A percentile compares a stretch with the other conserved stretches of the same genome.
These are phyloP conservation scores for Neocloeon triangulifer DNA, from an alignment of 1,140 invertebrate species.

Conservation along the genomic window DNA sequence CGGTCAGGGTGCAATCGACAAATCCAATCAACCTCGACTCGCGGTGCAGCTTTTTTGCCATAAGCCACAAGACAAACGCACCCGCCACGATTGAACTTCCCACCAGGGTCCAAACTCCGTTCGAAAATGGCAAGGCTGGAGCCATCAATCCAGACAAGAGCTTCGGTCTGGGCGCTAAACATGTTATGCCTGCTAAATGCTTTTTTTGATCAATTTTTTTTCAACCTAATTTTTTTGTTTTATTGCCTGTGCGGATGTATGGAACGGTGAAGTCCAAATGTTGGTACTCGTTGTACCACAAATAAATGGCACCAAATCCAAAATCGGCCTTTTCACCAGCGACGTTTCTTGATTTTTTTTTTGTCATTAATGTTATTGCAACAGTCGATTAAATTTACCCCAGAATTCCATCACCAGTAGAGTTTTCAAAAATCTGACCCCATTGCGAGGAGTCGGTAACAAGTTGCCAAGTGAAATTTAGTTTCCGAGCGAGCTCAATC, in stretches of 20 bases:
- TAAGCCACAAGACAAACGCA: no score
- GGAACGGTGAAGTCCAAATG: conserved; percentile 28
- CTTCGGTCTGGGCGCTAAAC: conserved; percentile 25
- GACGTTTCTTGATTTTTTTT: conserved; percentile 20
- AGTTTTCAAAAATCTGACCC: conserved; percentile 30
- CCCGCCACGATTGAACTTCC: no score
- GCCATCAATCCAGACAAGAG: no score
- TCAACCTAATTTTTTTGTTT: no score
- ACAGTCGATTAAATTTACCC: background rate
- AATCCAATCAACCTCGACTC: no score
- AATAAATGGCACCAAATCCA: conserved; percentile 29
- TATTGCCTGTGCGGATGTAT: conserved; percentile 24
- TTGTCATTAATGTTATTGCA: background rate
- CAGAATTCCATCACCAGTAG: conserved; percentile 22
- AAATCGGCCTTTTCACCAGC: conserved; percentile 28
- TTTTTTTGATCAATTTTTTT: no score
- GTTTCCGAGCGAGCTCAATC: conserved; percentile 13
- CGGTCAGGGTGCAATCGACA: no score
- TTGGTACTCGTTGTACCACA: conserved; percentile 27
- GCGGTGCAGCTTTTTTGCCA: no score
- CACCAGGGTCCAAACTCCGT: no score
- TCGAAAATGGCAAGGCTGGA: no score
- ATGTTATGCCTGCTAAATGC: no score
- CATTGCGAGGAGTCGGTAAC: conserved; percentile 25
- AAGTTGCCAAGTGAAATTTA: conserved; percentile 21